Conservation (phyloP, 2,113 vertebrate genomes). For the Clarias magur region DNA sequence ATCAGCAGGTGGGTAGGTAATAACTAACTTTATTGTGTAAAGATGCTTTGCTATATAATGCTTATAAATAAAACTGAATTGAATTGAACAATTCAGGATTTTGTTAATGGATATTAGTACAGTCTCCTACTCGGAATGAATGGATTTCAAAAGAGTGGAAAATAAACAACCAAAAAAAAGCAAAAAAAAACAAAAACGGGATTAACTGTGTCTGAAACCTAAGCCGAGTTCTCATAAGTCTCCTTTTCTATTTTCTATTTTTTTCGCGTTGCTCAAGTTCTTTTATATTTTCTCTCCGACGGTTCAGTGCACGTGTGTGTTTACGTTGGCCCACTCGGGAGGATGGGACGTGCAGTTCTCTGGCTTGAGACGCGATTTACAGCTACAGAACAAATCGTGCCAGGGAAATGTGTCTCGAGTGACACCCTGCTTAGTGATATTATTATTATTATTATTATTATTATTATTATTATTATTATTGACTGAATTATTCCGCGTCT, state of each 20-base stretch:
- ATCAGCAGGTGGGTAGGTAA: too few relatives aligned
- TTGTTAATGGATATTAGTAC: neutral
- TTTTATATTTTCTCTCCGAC: neutral
- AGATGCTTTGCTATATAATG: too few relatives aligned
- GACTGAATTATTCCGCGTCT: neutral
- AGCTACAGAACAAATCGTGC: slow-evolving; percentile 27
- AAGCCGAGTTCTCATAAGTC: neutral
- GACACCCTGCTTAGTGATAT: neutral
- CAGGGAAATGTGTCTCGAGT: slow-evolving; percentile 16
- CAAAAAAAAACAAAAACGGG: slow-evolving; percentile 5
- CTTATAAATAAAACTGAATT: too few relatives aligned
- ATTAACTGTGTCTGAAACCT: neutral
- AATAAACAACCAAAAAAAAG: neutral
- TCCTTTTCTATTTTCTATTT: neutral
- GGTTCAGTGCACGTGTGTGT: slow-evolving; percentile 10
- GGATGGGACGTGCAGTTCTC: slow-evolving; percentile 34
- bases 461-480: neutral
- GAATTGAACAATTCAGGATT: neutral
- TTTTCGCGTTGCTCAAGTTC: neutral
- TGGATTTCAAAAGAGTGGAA: neutral
- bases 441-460: neutral
- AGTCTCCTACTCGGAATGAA: neutral
- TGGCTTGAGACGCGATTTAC: slow-evolving; percentile 20
- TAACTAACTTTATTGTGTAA: too few relatives aligned
- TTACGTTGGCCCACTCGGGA: slow-evolving; percentile 33